phyloP scores from a whole-genome alignment of 1,140 invertebrate species.

The Drosophila gunungcola region DNA sequence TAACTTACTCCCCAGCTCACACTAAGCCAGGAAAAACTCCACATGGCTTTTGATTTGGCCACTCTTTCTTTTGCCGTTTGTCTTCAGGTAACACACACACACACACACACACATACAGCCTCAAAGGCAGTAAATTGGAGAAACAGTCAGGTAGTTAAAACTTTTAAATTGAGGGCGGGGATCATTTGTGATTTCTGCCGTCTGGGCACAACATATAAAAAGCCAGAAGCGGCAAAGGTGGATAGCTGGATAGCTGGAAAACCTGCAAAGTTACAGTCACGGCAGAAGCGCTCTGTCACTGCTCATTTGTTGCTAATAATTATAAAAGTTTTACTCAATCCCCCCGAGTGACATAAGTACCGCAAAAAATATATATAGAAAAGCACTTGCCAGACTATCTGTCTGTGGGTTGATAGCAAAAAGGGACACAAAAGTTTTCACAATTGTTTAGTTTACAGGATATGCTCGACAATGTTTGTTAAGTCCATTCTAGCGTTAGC shows the following conservation, averaged over 20 bases:
- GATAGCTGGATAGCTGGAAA: conserved; percentile 2
- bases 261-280: conserved; percentile 55
- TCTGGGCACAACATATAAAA: conserved; percentile 42
- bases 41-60: conserved; percentile 58
- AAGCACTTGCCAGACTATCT: conserved; percentile 41
- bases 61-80: conserved; percentile 58
- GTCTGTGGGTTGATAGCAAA: conserved; percentile 21
- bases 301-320: conserved; percentile 83
- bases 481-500: conserved; percentile 54
- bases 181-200: conserved; percentile 70
- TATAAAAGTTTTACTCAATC: conserved; percentile 76
- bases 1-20: conserved; percentile 14
- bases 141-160: conserved; percentile 77
- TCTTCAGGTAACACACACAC: conserved; percentile 30
- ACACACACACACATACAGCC: background rate
- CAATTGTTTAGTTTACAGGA: conserved; percentile 72
- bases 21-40: conserved; percentile 22
- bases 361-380: conserved; percentile 42
- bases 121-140: conserved; percentile 9
- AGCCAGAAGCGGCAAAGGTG: conserved; percentile 5
- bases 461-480: conserved; percentile 58
- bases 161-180: conserved; percentile 77
- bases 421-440: conserved; percentile 49
- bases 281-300: conserved; percentile 77
- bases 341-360: conserved; percentile 61